Base-by-base conservation (phyloP, 2,113 vertebrate species). In the Trematomus loennbergii region DNA sequence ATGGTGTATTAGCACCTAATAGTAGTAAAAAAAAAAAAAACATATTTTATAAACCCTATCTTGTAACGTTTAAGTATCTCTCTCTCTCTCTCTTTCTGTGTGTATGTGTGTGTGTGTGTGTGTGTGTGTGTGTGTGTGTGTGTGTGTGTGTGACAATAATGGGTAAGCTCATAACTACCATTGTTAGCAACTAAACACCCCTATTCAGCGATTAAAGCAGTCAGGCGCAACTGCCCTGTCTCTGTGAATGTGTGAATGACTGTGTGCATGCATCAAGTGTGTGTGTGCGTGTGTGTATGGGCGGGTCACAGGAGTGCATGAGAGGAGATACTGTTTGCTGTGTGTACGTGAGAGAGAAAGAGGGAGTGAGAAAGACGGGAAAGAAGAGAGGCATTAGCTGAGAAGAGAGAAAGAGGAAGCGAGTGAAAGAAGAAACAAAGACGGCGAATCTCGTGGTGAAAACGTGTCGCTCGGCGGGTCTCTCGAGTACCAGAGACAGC, bases 191-290 rank as follows among this genome's bases (percentile, higher is more conserved):
- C 87, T 90, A 87, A 93, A 90, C 87, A 88, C 89, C 79, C 57
- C 88, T 88, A 87, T 93, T 93, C 90, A 93, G 57, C 82, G 64
- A 93, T 93, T 88, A 89, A 87, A 85, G 81, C 90, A 92, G 79
- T 84, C 82, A 90, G 90, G 90, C 86, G 68, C 36, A 64, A 85
- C 70, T 57, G 63, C 25, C 87, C 57, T 58, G 78, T 86, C 77
- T 85, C 87, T 71, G 74, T 82, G 85, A 84, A 61, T 61, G 72
- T n/a, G 48, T 18, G 50, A 71, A 72, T 82, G 85, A 84, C 57
- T 61, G 72, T n/a, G 50, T 45, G 59, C 1, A 10, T 45, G 64
- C 25, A 12, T n/a, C 7, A 72, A 48, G 79, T 53, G 61, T 17
- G 25, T 53, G 18, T 48, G 67, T 52, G 65, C 22, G 22, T 22